Percentiles rank a stretch among this genome's conserved stretches.
Conservation (phyloP, 1,140 invertebrate genomes). For the Danaus melanippus region DNA sequence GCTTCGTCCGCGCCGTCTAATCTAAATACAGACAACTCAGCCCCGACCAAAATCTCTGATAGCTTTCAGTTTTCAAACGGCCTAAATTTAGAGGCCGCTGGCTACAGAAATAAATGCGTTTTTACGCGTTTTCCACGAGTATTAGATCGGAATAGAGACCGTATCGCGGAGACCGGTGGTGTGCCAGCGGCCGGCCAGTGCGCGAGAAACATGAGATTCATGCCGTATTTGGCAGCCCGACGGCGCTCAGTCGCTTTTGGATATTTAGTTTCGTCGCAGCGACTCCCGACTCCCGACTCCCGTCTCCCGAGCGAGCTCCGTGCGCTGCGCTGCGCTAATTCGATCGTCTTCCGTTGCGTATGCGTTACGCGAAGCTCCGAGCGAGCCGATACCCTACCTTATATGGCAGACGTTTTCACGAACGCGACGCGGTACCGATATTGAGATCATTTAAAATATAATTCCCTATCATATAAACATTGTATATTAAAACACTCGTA, state of each 20-base stretch:
- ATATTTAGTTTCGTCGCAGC: slow-evolving; percentile 57
- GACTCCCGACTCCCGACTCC: slow-evolving; percentile 8
- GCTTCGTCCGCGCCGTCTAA: slow-evolving; percentile 44
- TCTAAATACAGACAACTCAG: slow-evolving; percentile 67
- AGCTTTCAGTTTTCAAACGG: slow-evolving; percentile 65
- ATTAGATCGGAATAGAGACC: slow-evolving; percentile 59
- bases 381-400: slow-evolving; percentile 27
- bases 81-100: slow-evolving; percentile 68
- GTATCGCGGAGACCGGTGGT: slow-evolving; percentile 34
- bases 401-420: slow-evolving; percentile 43
- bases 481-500: too few relatives aligned
- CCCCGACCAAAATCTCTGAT: slow-evolving; percentile 63
- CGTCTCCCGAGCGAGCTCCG: slow-evolving; percentile 17
- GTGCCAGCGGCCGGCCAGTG: slow-evolving; percentile 31
- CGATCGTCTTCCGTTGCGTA: slow-evolving; percentile 18
- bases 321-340: slow-evolving; percentile 24
- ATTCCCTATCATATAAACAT: too few relatives aligned
- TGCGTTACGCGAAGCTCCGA: slow-evolving; percentile 17
- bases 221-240: slow-evolving; percentile 60
- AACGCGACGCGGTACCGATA: too few relatives aligned
- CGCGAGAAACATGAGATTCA: slow-evolving; percentile 58
- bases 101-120: slow-evolving; percentile 67
- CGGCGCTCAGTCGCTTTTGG: slow-evolving; percentile 55
- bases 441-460: too few relatives aligned
- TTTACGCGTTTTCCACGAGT: slow-evolving; percentile 64